These are phyloP conservation scores for Dascillus cervinus DNA, from an alignment of 2,888 invertebrate genomes.

Conservation along the genomic window DNA sequence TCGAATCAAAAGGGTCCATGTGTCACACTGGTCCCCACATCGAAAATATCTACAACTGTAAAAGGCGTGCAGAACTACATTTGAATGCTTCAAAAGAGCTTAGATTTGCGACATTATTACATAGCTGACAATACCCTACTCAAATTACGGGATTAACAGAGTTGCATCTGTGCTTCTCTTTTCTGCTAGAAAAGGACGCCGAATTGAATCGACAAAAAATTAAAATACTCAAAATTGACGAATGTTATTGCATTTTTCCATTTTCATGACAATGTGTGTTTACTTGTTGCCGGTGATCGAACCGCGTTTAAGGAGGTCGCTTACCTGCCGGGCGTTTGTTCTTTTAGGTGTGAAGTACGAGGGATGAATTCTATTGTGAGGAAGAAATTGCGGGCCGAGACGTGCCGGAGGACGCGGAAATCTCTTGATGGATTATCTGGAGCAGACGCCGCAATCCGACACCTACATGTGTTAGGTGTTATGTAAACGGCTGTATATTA, in stretches of 20 bases:
- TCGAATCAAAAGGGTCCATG: too few relatives aligned
- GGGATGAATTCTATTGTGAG: too few relatives aligned
- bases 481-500: slow-evolving; percentile 10
- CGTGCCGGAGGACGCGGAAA: too few relatives aligned
- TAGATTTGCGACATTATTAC: slow-evolving; percentile 38
- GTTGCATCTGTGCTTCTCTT: slow-evolving; percentile 12
- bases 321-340: too few relatives aligned
- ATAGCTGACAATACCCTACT: slow-evolving; percentile 32
- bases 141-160: slow-evolving; percentile 36
- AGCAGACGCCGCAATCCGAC: slow-evolving; percentile 18
- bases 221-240: too few relatives aligned
- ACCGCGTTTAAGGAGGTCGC: too few relatives aligned
- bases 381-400: too few relatives aligned
- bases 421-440: slow-evolving; percentile 15
- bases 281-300: too few relatives aligned
- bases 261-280: too few relatives aligned
- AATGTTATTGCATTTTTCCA: too few relatives aligned
- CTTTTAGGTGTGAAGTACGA: too few relatives aligned
- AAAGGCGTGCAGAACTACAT: slow-evolving; percentile 31
- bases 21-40: slow-evolving; percentile 4
- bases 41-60: slow-evolving; percentile 17
- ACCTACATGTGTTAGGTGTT: slow-evolving; percentile 22
- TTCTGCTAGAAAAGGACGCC: slow-evolving; percentile 6
- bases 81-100: slow-evolving; percentile 25
- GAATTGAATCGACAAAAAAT: too few relatives aligned